Conservation (phyloP, 2,888 invertebrate genomes). For the Drosophila glabriapex region DNA sequence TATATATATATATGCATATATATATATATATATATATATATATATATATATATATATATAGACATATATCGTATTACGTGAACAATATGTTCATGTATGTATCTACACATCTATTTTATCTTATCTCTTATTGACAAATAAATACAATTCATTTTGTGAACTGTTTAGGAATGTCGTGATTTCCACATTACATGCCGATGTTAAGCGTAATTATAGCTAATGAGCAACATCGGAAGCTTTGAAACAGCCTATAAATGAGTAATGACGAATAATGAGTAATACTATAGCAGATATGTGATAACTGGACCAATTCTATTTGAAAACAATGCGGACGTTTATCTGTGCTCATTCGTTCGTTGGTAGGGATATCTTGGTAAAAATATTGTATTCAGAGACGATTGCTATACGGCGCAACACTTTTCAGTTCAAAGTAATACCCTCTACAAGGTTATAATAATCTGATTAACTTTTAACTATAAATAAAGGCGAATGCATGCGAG, state of each 20-base stretch:
- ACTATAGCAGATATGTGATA: constrained; percentile 7
- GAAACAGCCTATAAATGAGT: constrained; percentile 11
- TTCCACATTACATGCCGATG: constrained; percentile 49
- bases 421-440: neutral
- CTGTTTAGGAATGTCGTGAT: constrained; percentile 29
- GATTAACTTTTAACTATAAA: neutral
- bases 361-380: neutral
- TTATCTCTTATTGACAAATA: constrained; percentile 52
- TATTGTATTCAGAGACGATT: neutral
- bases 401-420: neutral
- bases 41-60: neutral
- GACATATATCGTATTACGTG: constrained; percentile 2
- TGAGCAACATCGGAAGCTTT: constrained; percentile 43
- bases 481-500: neutral
- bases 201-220: constrained; percentile 57
- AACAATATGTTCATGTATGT: neutral
- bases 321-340: neutral
- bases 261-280: constrained; percentile 56
- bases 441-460: neutral
- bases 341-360: neutral
- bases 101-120: constrained; percentile 49
- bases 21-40: neutral
- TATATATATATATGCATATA: neutral
- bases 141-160: constrained; percentile 32
- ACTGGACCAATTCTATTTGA: constrained; percentile 18